Percentiles rank a stretch among this genome's conserved stretches.
Conservation (phyloP, 37 sponge, comb jelly and placozoan species). For the Geodia barretti region DNA sequence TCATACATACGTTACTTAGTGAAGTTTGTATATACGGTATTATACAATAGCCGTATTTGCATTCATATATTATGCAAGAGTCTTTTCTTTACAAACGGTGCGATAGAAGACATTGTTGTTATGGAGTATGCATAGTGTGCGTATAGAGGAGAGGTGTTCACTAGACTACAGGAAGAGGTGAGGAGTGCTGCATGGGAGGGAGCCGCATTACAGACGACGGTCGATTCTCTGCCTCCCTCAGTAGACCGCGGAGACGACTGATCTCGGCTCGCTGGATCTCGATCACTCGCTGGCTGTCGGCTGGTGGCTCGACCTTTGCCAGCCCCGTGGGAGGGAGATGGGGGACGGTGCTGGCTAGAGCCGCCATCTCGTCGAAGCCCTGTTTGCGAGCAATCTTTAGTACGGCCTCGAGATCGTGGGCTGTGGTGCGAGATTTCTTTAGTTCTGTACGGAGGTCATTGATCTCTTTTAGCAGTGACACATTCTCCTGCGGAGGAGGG, state of each 20-base stretch:
- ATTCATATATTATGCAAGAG: too few relatives aligned
- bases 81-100: too few relatives aligned
- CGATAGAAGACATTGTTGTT: too few relatives aligned
- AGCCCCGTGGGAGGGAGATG: conserved; percentile 44
- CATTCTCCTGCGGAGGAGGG: conserved; percentile 93
- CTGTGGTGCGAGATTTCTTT: conserved; percentile 76
- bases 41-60: too few relatives aligned
- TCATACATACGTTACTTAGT: too few relatives aligned
- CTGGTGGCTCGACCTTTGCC: conserved; percentile 62
- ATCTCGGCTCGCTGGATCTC: conserved; percentile 95
- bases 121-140: too few relatives aligned
- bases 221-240: conserved; percentile 62
- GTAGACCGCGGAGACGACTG: conserved; percentile 65
- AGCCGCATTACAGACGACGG: conserved; percentile 36
- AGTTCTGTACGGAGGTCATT: conserved; percentile 93
- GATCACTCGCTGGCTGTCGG: conserved; percentile 66
- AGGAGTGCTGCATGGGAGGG: conserved; percentile 75
- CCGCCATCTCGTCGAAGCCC: conserved; percentile 71
- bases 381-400: conserved; percentile 83
- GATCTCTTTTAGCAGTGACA: conserved; percentile 92
- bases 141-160: too few relatives aligned
- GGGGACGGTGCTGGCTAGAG: conserved; percentile 23
- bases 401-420: conserved; percentile 83
- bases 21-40: too few relatives aligned
- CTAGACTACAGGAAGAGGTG: too few relatives aligned